These are phyloP conservation scores for Catocala nupta DNA, from an alignment of 2,888 invertebrate genomes.

Conservation along the genomic window DNA sequence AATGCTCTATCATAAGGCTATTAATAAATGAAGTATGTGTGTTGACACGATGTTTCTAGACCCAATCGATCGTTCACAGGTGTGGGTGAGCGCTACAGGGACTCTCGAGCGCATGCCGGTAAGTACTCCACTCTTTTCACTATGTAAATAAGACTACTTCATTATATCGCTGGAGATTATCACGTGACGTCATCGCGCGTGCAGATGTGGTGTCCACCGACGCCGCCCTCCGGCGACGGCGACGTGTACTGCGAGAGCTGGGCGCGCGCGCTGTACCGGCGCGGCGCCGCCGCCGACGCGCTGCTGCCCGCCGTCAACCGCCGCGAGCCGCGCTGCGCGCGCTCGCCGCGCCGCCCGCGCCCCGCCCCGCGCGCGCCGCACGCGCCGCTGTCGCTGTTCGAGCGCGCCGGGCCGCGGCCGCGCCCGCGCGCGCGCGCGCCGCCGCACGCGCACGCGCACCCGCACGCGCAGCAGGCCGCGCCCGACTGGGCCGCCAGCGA, in stretches of 20 bases:
- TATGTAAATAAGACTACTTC: not conserved
- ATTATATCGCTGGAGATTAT: too few relatives aligned
- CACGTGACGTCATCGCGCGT: not conserved
- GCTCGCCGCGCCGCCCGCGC: slow-evolving; percentile 82
- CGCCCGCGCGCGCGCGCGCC: slow-evolving; percentile 89
- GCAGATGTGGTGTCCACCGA: slow-evolving; percentile 99
- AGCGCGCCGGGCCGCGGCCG: slow-evolving; percentile 84
- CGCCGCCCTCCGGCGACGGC: slow-evolving; percentile 97
- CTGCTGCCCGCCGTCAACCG: slow-evolving; percentile 89
- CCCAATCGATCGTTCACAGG: slow-evolving; percentile 82
- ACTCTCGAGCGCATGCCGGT: slow-evolving; percentile 93
- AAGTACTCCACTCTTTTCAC: slow-evolving; percentile 76
- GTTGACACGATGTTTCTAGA: not conserved
- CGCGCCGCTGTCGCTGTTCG: slow-evolving; percentile 91
- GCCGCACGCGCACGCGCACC: slow-evolving; percentile 91
- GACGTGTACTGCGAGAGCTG: slow-evolving; percentile 96
- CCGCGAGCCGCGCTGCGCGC: slow-evolving; percentile 89
- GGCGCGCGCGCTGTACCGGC: slow-evolving; percentile 94
- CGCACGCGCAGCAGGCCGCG: slow-evolving; percentile 88
- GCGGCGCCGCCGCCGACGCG: slow-evolving; percentile 91
- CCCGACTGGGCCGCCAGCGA: slow-evolving; percentile 97
- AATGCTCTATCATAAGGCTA: too few relatives aligned
- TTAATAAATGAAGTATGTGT: too few relatives aligned
- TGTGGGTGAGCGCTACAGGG: slow-evolving; percentile 92
- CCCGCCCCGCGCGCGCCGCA: slow-evolving; percentile 90